A percentile compares a stretch with the other conserved stretches of the same genome.
Evolutionary conservation across 2,113 vertebrate genomes (phyloP).

Genomic region (Oreochromis aureus): DNA sequence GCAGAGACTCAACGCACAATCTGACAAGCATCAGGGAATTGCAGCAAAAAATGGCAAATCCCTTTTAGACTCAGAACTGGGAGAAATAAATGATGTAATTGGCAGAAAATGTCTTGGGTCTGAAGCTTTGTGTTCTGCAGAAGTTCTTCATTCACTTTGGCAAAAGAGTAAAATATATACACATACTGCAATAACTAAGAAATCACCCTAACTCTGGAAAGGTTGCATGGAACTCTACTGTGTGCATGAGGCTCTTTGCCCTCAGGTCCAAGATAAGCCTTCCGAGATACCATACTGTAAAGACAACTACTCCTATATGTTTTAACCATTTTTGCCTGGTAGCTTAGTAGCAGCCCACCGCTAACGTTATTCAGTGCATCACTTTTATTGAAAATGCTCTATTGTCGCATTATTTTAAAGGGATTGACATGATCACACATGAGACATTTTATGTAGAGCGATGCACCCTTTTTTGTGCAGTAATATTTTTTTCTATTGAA

Average conservation of each 20-base stretch:
- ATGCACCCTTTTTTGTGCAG: background rate
- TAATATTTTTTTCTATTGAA: conserved; percentile 3
- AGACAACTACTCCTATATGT: background rate
- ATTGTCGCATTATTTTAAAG: background rate
- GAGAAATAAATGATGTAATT: conserved; percentile 61
- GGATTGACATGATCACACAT: background rate
- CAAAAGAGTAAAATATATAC: conserved; percentile 5
- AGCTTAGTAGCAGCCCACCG: background rate
- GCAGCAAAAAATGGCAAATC: conserved; percentile 27
- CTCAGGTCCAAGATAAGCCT: conserved; percentile 11
- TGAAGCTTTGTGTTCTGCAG: conserved; percentile 24
- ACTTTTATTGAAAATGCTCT: background rate
- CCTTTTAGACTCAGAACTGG: conserved; percentile 16
- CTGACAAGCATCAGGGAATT: conserved; percentile 47
- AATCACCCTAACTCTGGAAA: conserved; percentile 15
- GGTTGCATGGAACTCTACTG: background rate
- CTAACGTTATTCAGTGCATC: background rate
- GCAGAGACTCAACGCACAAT: conserved; percentile 2
- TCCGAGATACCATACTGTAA: background rate
- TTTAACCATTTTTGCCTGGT: background rate
- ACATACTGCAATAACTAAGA: conserved; percentile 45
- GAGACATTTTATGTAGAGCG: background rate
- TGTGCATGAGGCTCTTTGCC: conserved; percentile 4
- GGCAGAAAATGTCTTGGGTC: conserved; percentile 50
- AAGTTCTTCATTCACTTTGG: conserved; percentile 23